Evolutionary conservation across 2,797 vertebrate species (phyloP), one percentile per base, ranked within the genome.

Genomic region (Clamator glandarius): DNA sequence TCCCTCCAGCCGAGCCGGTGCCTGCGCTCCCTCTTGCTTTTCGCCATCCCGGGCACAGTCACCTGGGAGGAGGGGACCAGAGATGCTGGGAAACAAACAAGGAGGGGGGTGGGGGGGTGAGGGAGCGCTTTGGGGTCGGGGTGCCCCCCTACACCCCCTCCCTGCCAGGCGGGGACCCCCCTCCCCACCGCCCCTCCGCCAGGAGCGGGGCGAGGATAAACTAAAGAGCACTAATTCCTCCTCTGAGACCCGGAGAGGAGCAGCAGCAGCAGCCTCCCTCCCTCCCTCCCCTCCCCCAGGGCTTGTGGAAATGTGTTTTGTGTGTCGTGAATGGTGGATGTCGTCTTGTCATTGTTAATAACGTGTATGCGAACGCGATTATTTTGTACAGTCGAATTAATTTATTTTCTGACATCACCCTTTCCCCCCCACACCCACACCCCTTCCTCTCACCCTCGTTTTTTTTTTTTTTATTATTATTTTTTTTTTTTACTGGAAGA

Each of bases 351-450:
- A 98, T 97, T 98, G 97, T 98, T 97, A 97, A 98, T 97, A 98
- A 97, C 84, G 95, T 98, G 97, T 98, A 96, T 93, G 97, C 97
- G 97, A 97, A 97, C 93, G 97, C 97, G 98, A 97, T 98, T 98
- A 98, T 99, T 99, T 99, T 99, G 98, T 99, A 99, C 97, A 98
- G 98, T 98, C 98, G 98, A 98, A 97, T 98, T 99, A 99, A 99
- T 99, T 99, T 99, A 99, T 99, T 99, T 99, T 98, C 98, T 98
- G 98, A 97, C 98, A 98, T 97, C 98, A 97, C 97, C 96, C 93
- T 39, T 39, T 39, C 15, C 26, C 39, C 46, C 33, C 31, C 51
- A n/a, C n/a, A n/a, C n/a, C n/a, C n/a, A n/a, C n/a, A n/a, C n/a
- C 42, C 44, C 21, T 48, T 10, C 24, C 50, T 25, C 14, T 25